Conservation (phyloP, 1,140 invertebrate species). For the Drosophila funebris region DNA sequence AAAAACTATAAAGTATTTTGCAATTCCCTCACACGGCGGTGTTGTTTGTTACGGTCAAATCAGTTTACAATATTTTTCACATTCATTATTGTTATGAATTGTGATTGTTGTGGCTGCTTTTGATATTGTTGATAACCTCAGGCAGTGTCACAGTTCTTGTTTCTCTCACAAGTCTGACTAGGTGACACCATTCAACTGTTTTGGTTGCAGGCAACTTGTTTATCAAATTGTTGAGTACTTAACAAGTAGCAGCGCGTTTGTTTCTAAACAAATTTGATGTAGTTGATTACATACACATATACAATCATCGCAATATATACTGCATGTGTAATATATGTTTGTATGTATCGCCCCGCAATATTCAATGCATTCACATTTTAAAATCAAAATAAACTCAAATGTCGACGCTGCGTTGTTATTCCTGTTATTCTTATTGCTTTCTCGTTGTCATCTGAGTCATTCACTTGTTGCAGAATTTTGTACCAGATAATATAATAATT, state of each 20-base stretch:
- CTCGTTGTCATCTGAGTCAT: slow-evolving; percentile 62
- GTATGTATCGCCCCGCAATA: slow-evolving; percentile 7
- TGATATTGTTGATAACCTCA: slow-evolving; percentile 62
- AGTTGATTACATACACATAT: slow-evolving; percentile 3
- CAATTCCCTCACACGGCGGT: not conserved
- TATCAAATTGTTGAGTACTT: slow-evolving; percentile 47
- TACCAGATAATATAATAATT: slow-evolving; percentile 71
- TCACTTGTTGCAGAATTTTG: slow-evolving; percentile 76
- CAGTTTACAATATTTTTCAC: slow-evolving; percentile 39
- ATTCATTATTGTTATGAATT: slow-evolving; percentile 49
- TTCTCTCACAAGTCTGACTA: slow-evolving; percentile 35
- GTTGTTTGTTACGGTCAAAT: slow-evolving; percentile 61
- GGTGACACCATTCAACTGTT: slow-evolving; percentile 55
- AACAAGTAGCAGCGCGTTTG: slow-evolving; percentile 30
- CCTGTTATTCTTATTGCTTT: slow-evolving; percentile 51
- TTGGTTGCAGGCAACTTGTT: slow-evolving; percentile 34
- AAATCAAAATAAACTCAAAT: slow-evolving; percentile 68
- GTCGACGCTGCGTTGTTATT: slow-evolving; percentile 42
- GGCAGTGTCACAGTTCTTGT: slow-evolving; percentile 15
- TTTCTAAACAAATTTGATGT: slow-evolving; percentile 52
- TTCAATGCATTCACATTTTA: slow-evolving; percentile 42
- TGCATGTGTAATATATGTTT: slow-evolving; percentile 11
- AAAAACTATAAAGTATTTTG: slow-evolving; percentile 7
- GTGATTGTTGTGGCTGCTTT: slow-evolving; percentile 46
- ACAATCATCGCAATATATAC: not conserved